These are phyloP conservation scores for Procambarus clarkii DNA, from an alignment of 1,140 invertebrate species.

Conservation along the genomic window DNA sequence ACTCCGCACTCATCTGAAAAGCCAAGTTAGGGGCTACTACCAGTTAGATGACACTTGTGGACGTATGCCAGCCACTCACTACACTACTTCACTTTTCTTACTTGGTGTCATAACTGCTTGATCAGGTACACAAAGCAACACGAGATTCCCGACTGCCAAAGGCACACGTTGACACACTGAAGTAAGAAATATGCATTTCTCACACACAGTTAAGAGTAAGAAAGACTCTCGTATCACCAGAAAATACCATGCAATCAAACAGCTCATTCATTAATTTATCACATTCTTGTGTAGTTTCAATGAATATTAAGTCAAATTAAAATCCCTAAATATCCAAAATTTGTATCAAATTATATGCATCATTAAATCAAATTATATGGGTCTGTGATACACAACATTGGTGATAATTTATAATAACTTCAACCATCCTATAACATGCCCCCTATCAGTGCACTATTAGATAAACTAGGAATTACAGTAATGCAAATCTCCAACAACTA, in stretches of 20 bases:
- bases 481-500: too few species aligned
- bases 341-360: not conserved
- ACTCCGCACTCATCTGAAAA: constrained; percentile 71
- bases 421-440: too few species aligned
- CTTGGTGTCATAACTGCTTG: constrained; percentile 23
- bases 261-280: constrained; percentile 42
- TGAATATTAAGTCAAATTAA: constrained; percentile 13
- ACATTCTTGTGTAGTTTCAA: constrained; percentile 51
- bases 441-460: too few species aligned
- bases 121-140: constrained; percentile 49
- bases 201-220: constrained; percentile 33
- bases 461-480: too few species aligned
- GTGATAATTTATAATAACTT: not conserved
- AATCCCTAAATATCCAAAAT: not conserved
- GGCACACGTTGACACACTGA: constrained; percentile 45
- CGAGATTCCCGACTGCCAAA: constrained; percentile 35
- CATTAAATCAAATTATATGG: not conserved
- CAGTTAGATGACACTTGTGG: constrained; percentile 69
- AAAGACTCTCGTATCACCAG: constrained; percentile 43
- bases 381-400: not conserved
- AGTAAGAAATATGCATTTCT: constrained; percentile 39
- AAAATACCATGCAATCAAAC: constrained; percentile 40
- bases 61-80: constrained; percentile 61
- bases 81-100: constrained; percentile 23
- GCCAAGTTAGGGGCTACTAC: constrained; percentile 72